A percentile compares a stretch with the other conserved stretches of the same genome.
Evolutionary conservation across 2,113 vertebrate species (phyloP).

Genomic region (Crotalus tigris): DNA sequence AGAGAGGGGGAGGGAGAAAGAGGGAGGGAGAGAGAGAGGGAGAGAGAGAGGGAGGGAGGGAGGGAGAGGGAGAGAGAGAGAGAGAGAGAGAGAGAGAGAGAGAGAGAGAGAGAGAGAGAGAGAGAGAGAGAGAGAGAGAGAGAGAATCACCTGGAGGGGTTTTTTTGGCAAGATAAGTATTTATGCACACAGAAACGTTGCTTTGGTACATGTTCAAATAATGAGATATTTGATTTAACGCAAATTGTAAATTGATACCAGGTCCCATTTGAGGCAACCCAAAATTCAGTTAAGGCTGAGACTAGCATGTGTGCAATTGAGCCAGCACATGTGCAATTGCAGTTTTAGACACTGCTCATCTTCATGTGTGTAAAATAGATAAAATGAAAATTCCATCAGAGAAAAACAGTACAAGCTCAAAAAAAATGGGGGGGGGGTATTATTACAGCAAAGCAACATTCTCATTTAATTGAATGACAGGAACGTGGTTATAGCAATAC

Average conservation of each 20-base stretch:
- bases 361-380: background rate
- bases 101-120: too few relatives aligned
- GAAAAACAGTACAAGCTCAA: background rate
- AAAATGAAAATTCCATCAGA: background rate
- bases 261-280: background rate
- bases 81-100: too few relatives aligned
- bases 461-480: background rate
- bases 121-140: too few relatives aligned
- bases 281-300: background rate
- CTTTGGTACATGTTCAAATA: background rate
- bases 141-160: too few relatives aligned
- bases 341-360: background rate
- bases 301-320: background rate
- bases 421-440: background rate
- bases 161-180: background rate
- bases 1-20: too few relatives aligned
- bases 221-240: background rate
- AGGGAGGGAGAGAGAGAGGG: accelerated
- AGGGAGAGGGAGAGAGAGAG: too few relatives aligned
- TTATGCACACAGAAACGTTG: background rate
- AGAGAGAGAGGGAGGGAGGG: too few relatives aligned
- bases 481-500: background rate
- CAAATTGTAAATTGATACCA: background rate
- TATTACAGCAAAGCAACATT: background rate
- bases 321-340: background rate